phyloP scores from a whole-genome alignment of 2,113 vertebrate species.

The Oryzias melastigma region DNA sequence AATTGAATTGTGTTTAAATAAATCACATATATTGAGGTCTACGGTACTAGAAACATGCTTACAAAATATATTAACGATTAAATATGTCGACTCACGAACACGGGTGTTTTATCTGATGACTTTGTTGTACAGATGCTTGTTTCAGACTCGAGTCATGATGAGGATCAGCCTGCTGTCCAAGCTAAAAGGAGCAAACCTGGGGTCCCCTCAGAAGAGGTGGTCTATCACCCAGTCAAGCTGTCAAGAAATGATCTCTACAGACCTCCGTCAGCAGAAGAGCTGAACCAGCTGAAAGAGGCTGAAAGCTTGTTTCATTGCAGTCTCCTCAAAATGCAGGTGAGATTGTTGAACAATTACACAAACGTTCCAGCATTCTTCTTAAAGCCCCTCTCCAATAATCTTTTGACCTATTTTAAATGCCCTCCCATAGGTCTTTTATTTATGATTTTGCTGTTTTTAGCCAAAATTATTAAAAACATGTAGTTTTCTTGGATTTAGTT shows the following conservation, averaged over 20 bases:
- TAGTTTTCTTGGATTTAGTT: too few relatives aligned
- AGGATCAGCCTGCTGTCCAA: conserved; percentile 19
- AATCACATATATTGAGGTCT: too few relatives aligned
- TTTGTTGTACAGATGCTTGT: conserved; percentile 47
- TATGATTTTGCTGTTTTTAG: too few relatives aligned
- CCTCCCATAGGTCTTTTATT: too few relatives aligned
- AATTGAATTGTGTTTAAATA: too few relatives aligned
- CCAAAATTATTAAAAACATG: too few relatives aligned
- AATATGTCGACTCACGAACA: not conserved
- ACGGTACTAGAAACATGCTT: too few relatives aligned
- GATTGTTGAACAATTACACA: not conserved
- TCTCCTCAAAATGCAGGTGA: conserved; percentile 90
- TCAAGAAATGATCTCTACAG: conserved; percentile 85
- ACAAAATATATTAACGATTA: too few relatives aligned
- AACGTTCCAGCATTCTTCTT: too few relatives aligned
- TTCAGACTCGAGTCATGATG: conserved; percentile 18
- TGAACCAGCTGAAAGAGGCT: conserved; percentile 89
- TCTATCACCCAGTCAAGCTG: conserved; percentile 80
- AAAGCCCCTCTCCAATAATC: too few relatives aligned
- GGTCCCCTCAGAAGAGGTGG: conserved; percentile 16
- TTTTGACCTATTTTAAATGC: too few relatives aligned
- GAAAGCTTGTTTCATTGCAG: conserved; percentile 93
- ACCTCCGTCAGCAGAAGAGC: conserved; percentile 89
- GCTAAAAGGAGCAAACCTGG: conserved; percentile 61
- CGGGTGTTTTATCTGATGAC: not conserved